Conservation (phyloP, 1,140 invertebrate species). For the Lepidurus couesii region DNA sequence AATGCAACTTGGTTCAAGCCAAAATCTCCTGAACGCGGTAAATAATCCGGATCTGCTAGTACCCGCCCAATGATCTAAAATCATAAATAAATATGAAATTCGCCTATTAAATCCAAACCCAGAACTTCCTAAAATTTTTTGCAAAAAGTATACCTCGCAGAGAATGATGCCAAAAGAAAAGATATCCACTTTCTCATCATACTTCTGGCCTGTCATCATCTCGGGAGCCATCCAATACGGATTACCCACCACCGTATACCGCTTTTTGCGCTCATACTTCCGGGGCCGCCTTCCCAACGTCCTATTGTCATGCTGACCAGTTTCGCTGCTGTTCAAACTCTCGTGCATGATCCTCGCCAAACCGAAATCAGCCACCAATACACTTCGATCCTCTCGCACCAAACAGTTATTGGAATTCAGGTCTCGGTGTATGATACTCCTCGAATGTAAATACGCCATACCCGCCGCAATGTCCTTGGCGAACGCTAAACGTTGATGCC, state of each 20-base stretch:
- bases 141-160: constrained; percentile 64
- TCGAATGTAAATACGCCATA: constrained; percentile 87
- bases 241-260: constrained; percentile 76
- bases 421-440: constrained; percentile 92
- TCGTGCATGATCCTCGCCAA: constrained; percentile 79
- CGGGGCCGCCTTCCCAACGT: constrained; percentile 35
- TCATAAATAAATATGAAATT: constrained; percentile 29
- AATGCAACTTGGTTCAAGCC: constrained; percentile 82
- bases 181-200: constrained; percentile 94
- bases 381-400: constrained; percentile 80
- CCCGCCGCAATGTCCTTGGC: constrained; percentile 87
- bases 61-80: constrained; percentile 82
- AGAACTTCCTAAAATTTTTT: not conserved
- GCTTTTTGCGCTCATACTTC: constrained; percentile 42
- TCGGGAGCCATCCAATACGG: constrained; percentile 99
- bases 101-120: not conserved
- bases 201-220: constrained; percentile 93
- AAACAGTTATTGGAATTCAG: constrained; percentile 94
- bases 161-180: constrained; percentile 95
- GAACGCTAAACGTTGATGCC: constrained; percentile 74
- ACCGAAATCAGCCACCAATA: constrained; percentile 92
- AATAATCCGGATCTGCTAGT: constrained; percentile 83
- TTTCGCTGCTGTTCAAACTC: constrained; percentile 5
- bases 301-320: constrained; percentile 10
- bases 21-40: constrained; percentile 83